Evolutionary conservation across 2,888 invertebrate genomes (phyloP).

Genomic region (Azorinus chamasolen): DNA sequence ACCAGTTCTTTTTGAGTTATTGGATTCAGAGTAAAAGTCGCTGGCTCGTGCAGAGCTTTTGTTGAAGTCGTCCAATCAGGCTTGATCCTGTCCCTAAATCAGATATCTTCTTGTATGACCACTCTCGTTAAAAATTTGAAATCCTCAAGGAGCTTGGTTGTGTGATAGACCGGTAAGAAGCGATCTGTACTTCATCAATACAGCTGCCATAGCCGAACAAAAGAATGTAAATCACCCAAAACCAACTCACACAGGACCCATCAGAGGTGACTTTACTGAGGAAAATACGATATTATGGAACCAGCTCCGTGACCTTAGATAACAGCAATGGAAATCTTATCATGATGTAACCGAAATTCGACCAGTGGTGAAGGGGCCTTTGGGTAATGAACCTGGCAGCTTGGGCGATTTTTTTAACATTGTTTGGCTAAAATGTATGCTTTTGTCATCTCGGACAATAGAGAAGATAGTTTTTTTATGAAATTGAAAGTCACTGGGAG

Average conservation of each 20-base stretch:
- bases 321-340: slow-evolving; percentile 25
- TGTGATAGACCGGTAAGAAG: too few species aligned
- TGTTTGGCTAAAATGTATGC: too few species aligned
- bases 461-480: slow-evolving; percentile 18
- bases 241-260: slow-evolving; percentile 7
- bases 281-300: slow-evolving; percentile 7
- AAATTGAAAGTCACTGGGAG: slow-evolving; percentile 23
- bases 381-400: slow-evolving; percentile 13
- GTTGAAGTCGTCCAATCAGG: slow-evolving; percentile 51
- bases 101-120: slow-evolving; percentile 19
- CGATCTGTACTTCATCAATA: too few species aligned
- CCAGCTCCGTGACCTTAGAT: slow-evolving; percentile 25
- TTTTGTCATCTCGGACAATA: slow-evolving; percentile 40
- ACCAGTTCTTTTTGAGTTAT: slow-evolving; percentile 30
- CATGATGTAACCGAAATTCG: slow-evolving; percentile 29
- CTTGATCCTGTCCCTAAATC: slow-evolving; percentile 10
- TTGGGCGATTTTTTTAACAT: not conserved
- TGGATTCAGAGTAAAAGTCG: slow-evolving; percentile 26
- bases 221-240: slow-evolving; percentile 30
- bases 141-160: too few species aligned
- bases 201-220: slow-evolving; percentile 33
- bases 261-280: not conserved
- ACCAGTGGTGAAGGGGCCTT: slow-evolving; percentile 5
- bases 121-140: slow-evolving; percentile 9
- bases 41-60: slow-evolving; percentile 34